phyloP scores from a whole-genome alignment of 2,888 invertebrate species.

The Tetramorium bicarinatum region DNA sequence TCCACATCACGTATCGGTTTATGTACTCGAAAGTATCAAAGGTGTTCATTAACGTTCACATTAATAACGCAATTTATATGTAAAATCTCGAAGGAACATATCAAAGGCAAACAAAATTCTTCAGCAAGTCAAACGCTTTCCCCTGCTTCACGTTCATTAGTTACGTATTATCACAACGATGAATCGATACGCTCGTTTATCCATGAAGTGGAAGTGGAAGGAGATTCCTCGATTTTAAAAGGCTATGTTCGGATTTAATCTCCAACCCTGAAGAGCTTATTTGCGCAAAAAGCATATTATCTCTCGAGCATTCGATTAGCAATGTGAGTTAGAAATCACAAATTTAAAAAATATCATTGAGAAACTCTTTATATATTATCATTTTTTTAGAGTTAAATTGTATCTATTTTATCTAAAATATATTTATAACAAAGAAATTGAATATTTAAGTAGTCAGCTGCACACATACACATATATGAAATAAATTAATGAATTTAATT shows the following conservation, averaged over 20 bases:
- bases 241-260: constrained; percentile 18
- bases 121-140: constrained; percentile 33
- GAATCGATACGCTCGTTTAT: constrained; percentile 45
- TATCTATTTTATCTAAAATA: neutral
- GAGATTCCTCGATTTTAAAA: constrained; percentile 24
- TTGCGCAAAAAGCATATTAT: constrained; percentile 16
- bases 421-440: neutral
- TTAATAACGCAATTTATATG: constrained; percentile 58
- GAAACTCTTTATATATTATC: neutral
- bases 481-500: neutral
- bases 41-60: constrained; percentile 47
- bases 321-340: neutral
- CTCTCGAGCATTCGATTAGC: neutral
- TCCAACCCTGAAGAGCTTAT: constrained; percentile 29
- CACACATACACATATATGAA: neutral
- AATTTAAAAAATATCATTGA: neutral
- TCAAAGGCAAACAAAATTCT: constrained; percentile 49
- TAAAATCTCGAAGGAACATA: constrained; percentile 51
- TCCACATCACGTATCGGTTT: constrained; percentile 46
- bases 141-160: constrained; percentile 42
- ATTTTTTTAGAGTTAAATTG: neutral
- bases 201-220: neutral
- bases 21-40: constrained; percentile 43
- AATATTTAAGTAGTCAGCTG: neutral
- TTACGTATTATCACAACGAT: constrained; percentile 33